Evolutionary conservation across 2,797 vertebrate species (phyloP).

Genomic region (Tangara arthus): DNA sequence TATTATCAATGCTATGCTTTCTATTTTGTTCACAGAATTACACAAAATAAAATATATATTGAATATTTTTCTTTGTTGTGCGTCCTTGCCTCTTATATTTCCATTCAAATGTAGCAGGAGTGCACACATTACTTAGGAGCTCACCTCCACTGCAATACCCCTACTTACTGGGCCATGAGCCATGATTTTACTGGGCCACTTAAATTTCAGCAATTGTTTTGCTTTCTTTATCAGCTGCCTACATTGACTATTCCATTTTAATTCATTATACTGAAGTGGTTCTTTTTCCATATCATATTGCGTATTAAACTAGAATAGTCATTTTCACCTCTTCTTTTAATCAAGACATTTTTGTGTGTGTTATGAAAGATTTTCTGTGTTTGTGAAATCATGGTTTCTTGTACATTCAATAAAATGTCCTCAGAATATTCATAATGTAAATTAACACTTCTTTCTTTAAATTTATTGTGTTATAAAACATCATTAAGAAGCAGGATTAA

Average conservation of each 20-base stretch:
- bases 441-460: background rate
- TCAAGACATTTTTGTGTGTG: background rate
- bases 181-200: background rate
- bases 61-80: background rate
- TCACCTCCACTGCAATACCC: background rate
- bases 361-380: background rate
- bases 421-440: background rate
- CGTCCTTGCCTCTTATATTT: background rate
- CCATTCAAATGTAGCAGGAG: background rate
- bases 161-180: background rate
- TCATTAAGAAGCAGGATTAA: background rate
- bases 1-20: background rate
- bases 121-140: background rate
- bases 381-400: background rate
- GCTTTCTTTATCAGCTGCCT: background rate
- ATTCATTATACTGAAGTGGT: background rate
- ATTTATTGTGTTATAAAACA: background rate
- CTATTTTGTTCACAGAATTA: background rate
- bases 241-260: background rate
- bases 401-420: background rate
- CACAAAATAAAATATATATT: background rate
- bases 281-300: background rate
- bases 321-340: slow-evolving; percentile 13
- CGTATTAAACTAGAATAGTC: background rate
- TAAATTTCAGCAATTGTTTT: background rate